Base-by-base conservation (phyloP, 2,797 vertebrate species). In the Pagetopsis macropterus region DNA sequence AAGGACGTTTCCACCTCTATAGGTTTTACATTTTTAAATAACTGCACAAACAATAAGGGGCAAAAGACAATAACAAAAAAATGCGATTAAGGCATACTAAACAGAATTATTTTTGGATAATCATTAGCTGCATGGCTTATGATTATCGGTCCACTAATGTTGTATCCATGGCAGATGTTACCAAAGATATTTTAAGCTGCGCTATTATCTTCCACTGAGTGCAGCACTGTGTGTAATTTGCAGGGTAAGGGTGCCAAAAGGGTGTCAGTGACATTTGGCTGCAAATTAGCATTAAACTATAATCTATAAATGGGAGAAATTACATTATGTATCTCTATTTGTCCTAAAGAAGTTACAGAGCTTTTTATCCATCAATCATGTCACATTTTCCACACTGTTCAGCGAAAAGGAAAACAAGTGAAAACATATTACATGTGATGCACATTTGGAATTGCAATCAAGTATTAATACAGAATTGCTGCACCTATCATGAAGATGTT, bases 151-250 rank as follows among this genome's bases (percentile, higher is more conserved):
- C 23, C 56, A 49, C 59, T 61, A 61, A 65, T 54, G 17, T 2
- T 67, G 60, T 23, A 49, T 14, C 44, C 65, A 33, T 72, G 31
- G 58, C 71, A 71, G 84, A 82, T 77, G 77, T 54, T 69, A 37
- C 43, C 27, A 43, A 59, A 70, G 72, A 81, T 83, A 85, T 78
- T 85, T 72, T 74, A 49, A 56, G 57, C 71, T 62, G 43, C 21
- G 65, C n/a, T 48, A 43, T 75, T 78, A 49, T 60, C 15, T 54
- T 33, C 57, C 48, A 7, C 45, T 5, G 8, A 65, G 57, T 4
- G 45, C 52, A 60, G 69, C 27, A 17, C 44, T 57, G 45, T 33
- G 56, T 64, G 40, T 73, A 67, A 82, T 83, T 83, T 82, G 49
- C 50, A 21, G 40, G 33, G 3, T 72, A 62, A 55, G 48, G 17